A percentile compares a stretch with the other conserved stretches of the same genome.
phyloP scores from a whole-genome alignment of 2,888 invertebrate species.

The Hoplodrina ambigua region DNA sequence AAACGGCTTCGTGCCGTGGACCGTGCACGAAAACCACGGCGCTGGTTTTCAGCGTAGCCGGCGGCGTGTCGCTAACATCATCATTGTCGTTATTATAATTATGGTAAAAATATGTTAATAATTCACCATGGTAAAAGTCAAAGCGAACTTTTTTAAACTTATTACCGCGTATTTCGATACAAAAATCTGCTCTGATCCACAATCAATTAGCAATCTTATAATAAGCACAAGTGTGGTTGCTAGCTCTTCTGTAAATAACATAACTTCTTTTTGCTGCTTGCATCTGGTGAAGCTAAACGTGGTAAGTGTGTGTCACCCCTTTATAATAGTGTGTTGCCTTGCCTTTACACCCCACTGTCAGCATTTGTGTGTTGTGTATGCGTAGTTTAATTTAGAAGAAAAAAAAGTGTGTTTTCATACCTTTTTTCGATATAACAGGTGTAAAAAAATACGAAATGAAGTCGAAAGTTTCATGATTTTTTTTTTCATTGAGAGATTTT shows the following conservation, averaged over 20 bases:
- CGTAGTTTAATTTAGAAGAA: not conserved
- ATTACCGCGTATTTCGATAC: too few relatives aligned
- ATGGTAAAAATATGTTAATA: too few relatives aligned
- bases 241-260: conserved; percentile 85
- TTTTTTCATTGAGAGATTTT: too few relatives aligned
- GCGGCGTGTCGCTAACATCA: too few relatives aligned
- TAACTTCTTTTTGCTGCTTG: conserved; percentile 86
- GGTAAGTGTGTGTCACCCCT: conserved; percentile 79
- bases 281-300: conserved; percentile 86
- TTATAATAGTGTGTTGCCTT: conserved; percentile 43
- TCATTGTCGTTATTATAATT: too few relatives aligned
- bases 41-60: too few relatives aligned
- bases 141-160: too few relatives aligned
- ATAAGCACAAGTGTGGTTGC: conserved; percentile 72
- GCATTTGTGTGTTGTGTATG: conserved; percentile 28
- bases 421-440: not conserved
- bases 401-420: not conserved
- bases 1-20: too few relatives aligned
- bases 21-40: too few relatives aligned
- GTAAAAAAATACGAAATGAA: too few relatives aligned
- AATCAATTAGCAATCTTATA: conserved; percentile 26
- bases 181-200: conserved; percentile 49
- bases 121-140: too few relatives aligned
- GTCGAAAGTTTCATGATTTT: too few relatives aligned
- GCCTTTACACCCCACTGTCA: conserved; percentile 29